These are phyloP conservation scores for Crocuta crocuta DNA, from an alignment of 2,113 vertebrate genomes.

Conservation along the genomic window DNA sequence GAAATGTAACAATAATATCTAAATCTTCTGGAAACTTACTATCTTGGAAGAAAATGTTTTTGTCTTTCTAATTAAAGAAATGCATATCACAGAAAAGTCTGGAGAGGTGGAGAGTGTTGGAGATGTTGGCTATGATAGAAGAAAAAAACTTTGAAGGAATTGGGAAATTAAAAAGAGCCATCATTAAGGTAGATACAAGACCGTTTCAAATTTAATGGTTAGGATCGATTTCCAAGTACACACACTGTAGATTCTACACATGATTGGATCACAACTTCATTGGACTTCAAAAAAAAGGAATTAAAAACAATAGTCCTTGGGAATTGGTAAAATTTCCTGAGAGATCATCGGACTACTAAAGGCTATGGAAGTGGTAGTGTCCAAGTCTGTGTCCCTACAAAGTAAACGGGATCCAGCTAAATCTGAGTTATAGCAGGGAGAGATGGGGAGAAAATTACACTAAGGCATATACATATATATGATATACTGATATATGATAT, in stretches of 20 bases:
- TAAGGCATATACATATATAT: not conserved
- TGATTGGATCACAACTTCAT: not conserved
- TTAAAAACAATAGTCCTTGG: not conserved
- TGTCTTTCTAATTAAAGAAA: constrained; percentile 59
- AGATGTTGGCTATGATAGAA: not conserved
- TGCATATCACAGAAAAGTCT: not conserved
- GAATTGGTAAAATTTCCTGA: not conserved
- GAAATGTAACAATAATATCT: not conserved
- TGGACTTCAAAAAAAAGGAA: not conserved
- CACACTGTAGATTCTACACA: not conserved
- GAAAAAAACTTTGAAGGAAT: not conserved
- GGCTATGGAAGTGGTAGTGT: not conserved
- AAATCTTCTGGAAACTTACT: constrained; percentile 17
- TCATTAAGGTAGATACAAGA: not conserved
- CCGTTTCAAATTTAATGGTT: not conserved
- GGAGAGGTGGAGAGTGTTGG: not conserved
- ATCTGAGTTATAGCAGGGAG: not conserved
- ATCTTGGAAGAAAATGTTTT: constrained; percentile 37
- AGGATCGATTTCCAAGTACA: not conserved
- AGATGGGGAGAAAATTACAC: not conserved
- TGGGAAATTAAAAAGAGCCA: not conserved
- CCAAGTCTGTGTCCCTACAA: not conserved
- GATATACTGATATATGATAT: not conserved
- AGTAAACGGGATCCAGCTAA: not conserved
- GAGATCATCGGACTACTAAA: not conserved